These are phyloP conservation scores for Peromyscus leucopus DNA, from an alignment of 2,113 vertebrate genomes.

Conservation along the genomic window DNA sequence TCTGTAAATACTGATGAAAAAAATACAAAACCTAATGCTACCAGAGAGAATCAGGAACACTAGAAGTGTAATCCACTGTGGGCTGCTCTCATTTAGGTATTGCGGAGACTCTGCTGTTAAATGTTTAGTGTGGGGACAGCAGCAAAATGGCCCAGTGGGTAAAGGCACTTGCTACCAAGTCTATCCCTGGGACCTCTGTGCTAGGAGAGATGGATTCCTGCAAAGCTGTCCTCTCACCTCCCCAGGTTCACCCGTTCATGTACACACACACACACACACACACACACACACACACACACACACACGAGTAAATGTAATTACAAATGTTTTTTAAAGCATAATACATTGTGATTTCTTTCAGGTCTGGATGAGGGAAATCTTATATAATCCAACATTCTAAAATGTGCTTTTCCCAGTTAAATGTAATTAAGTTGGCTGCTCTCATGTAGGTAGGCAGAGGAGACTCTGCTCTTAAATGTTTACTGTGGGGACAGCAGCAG, in stretches of 20 bases:
- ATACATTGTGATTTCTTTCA: not conserved
- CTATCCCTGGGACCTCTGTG: not conserved
- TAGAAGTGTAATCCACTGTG: not conserved
- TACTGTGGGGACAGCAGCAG: too few species aligned
- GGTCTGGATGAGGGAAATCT: not conserved
- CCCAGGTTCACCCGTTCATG: not conserved
- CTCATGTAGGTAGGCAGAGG: not conserved
- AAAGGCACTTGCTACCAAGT: not conserved
- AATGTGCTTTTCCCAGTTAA: not conserved
- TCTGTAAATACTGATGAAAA: not conserved
- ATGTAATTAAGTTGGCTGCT: not conserved
- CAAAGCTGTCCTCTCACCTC: not conserved
- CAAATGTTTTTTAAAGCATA: not conserved
- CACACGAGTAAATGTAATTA: not conserved
- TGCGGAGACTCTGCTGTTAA: too few species aligned
- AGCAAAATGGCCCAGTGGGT: not conserved
- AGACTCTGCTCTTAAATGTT: not conserved
- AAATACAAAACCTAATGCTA: not conserved
- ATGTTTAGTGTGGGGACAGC: too few species aligned
- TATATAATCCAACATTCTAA: not conserved
- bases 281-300: not conserved
- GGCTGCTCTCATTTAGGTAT: not conserved
- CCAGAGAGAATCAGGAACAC: not conserved
- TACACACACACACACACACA: not conserved
- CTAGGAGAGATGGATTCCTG: not conserved